These are phyloP conservation scores for Drosophila pruinosa DNA, from an alignment of 1,140 invertebrate species.

Conservation along the genomic window DNA sequence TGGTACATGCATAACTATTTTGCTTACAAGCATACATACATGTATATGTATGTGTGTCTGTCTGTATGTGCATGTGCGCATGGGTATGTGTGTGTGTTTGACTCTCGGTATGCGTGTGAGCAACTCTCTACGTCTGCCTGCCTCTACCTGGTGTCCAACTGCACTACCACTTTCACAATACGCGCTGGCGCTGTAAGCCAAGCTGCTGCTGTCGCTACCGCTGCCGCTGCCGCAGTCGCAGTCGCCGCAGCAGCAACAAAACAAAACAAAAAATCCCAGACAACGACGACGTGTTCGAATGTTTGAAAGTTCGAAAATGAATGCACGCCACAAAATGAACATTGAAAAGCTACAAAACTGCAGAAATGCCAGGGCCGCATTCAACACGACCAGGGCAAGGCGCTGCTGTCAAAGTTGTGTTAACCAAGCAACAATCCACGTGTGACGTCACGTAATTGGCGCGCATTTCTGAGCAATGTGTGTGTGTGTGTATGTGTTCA, in stretches of 20 bases:
- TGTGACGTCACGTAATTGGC: neutral
- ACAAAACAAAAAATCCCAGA: slow-evolving; percentile 47
- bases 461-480: neutral
- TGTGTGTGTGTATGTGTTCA: too few species aligned
- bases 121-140: slow-evolving; percentile 8
- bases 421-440: too few species aligned
- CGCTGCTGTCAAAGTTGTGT: neutral
- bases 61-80: neutral
- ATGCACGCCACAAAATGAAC: slow-evolving; percentile 71
- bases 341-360: slow-evolving; percentile 40
- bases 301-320: slow-evolving; percentile 67
- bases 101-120: slow-evolving; percentile 29
- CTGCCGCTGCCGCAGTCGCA: slow-evolving; percentile 32
- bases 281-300: slow-evolving; percentile 60
- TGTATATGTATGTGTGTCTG: slow-evolving; percentile 14
- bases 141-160: slow-evolving; percentile 27
- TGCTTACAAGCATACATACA: too few species aligned
- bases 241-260: slow-evolving; percentile 33
- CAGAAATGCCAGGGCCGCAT: slow-evolving; percentile 57
- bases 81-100: slow-evolving; percentile 14
- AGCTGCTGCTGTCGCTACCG: slow-evolving; percentile 29
- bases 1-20: slow-evolving; percentile 76
- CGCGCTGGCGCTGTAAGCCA: slow-evolving; percentile 33
- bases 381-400: neutral
- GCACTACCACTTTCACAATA: slow-evolving; percentile 71